Evolutionary conservation across 1,140 invertebrate genomes (phyloP).

Genomic region (Drosophila nebulosa): DNA sequence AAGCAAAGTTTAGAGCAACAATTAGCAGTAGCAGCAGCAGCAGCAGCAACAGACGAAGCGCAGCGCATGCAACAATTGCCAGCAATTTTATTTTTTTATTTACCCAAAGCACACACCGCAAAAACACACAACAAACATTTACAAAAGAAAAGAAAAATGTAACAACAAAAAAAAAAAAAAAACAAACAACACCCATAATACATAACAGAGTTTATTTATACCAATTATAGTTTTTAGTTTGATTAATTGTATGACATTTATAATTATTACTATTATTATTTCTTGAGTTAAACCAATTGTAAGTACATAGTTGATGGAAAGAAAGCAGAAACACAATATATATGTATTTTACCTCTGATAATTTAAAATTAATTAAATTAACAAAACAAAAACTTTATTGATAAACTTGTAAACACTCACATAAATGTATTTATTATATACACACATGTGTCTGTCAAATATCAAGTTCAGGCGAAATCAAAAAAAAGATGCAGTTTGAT

Average conservation of each 20-base stretch:
- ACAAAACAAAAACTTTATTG: slow-evolving; percentile 17
- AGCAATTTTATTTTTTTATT: slow-evolving; percentile 18
- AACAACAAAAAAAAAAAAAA: too few species aligned
- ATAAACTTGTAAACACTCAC: slow-evolving; percentile 6
- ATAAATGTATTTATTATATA: neutral
- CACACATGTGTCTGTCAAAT: neutral
- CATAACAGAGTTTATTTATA: slow-evolving; percentile 49
- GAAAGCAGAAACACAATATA: slow-evolving; percentile 25
- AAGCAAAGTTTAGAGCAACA: slow-evolving; percentile 4
- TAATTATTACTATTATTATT: slow-evolving; percentile 49
- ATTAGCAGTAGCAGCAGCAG: neutral
- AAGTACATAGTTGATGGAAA: slow-evolving; percentile 47
- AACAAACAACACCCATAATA: neutral
- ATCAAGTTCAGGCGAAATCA: neutral
- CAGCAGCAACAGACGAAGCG: neutral
- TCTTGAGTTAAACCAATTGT: slow-evolving; percentile 42
- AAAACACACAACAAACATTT: neutral
- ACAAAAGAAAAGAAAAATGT: slow-evolving; percentile 1
- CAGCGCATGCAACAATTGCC: slow-evolving; percentile 23
- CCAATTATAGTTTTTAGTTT: slow-evolving; percentile 58
- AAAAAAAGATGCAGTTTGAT: slow-evolving; percentile 15
- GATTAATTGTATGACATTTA: slow-evolving; percentile 56
- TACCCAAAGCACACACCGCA: slow-evolving; percentile 22
- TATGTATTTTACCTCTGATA: slow-evolving; percentile 61
- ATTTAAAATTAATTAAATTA: slow-evolving; percentile 52